Evolutionary conservation across 2,797 vertebrate genomes (phyloP), one percentile per base, ranked within the genome.

Genomic region (Clarias platycephalus): DNA sequence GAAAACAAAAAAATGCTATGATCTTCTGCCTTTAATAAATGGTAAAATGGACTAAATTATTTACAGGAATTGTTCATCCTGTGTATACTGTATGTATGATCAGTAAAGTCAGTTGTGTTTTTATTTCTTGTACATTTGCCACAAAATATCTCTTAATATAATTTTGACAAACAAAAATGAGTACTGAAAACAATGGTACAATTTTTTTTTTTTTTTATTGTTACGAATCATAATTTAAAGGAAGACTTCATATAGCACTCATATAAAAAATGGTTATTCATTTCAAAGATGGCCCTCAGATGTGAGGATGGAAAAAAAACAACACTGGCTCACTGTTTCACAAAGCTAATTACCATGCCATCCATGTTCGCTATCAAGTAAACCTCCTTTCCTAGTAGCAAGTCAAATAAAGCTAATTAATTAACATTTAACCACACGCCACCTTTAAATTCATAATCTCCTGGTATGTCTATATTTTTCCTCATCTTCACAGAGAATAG

Each of bases 341-440:
- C 40, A 77, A 31, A 80, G 67, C 77, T 86, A 87, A 86, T 87
- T 87, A 75, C 79, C 68, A 88, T 85, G 86, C 82, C 80, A 85
- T 81, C 79, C 85, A 83, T 31, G 53, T 81, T 53, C 66, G 34
- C 57, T 16, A 34, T 53, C 83, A 71, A 55, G 53, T 34, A 72
- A 40, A 68, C 67, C 37, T 55, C n/a, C 60, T 49, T 16, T 31
- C 24, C 49, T 28, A n/a, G 16, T 15, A 44, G 55, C 67, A n/a
- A 44, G 79, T 57, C 0, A 40, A 49, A 57, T 34, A 16, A 80
- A 40, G 7, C 37, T 55, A 66, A 57, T 66, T 5, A 64, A 84
- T 20, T 34, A 57, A 40, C 66, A 4, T 60, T 82, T 8, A 71
- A 44, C 22, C 63, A 15, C 2, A 16, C 6, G 71, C 26, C 16